Base-by-base conservation (phyloP, 2,113 vertebrate genomes). In the Vidua macroura region DNA sequence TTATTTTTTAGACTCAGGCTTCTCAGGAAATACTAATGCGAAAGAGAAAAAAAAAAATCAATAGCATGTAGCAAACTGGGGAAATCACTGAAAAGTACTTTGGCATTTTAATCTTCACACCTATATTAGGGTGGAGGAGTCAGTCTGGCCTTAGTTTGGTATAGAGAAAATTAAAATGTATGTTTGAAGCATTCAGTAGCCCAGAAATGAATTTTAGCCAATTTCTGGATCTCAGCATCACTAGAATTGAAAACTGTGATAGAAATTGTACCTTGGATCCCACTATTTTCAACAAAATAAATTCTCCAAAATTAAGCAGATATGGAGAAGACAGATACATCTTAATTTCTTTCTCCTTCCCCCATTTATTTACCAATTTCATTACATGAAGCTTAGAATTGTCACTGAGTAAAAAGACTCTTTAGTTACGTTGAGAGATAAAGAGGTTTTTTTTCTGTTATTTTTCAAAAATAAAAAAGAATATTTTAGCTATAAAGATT, bases 21-120 rank as follows among this genome's bases (percentile, higher is more conserved):
- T 80, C 51, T 80, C 58, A 80, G 41, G n/a, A 95, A 66, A 80
- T 31, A 62, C 37, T 73, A 85, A 87, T 51, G 53, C 1, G 23
- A 79, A 84, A 90, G 28, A 35, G 35, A 8, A 51, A 82, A 86
- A 49, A 62, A 80, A 43, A 88, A 46, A 73, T 66, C 75, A 73
- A 68, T 83, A 19, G 41, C 27, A 44, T 52, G 17, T 87, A 87
- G 41, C 70, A 92, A 93, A 58, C 37, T 74, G 66, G 31, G 46
- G n/a, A 91, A 88, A 86, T 90, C 58, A 77, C 23, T 66, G 41
- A 46, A 80, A 95, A 80, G 37, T 70, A 53, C 31, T 80, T 80
- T 73, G 75, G 37, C 70, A 51, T 92, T 96, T 93, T 93, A 92
- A 83, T 88, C 72, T 80, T 76, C 51, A 59, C 20, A 73, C 24